Evolutionary conservation across 2,113 vertebrate genomes (phyloP), one percentile per base, ranked within the genome.

Genomic region (Colinus virginianus): DNA sequence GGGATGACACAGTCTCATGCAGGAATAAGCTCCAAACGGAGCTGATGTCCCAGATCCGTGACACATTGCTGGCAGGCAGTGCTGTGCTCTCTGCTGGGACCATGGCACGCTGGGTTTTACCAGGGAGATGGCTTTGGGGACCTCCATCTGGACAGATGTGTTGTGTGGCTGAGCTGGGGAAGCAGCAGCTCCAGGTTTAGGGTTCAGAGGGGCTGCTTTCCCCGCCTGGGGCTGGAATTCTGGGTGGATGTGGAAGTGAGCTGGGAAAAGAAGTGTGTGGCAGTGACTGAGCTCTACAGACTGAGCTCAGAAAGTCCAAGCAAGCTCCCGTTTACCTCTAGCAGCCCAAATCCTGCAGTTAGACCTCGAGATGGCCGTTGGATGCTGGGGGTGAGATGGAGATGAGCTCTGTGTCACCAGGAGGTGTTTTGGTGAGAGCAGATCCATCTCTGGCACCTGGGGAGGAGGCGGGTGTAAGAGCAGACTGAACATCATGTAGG

Each of bases 401-500:
- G 53, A 68, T 42, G 34, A 45, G 51, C 2, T 46, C n/a, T 30
- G 15, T 74, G 72, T 78, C n/a, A 25, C 14, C 23, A 1, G 32
- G 7, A 16, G 46, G 26, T 36, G 40, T 36, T 56, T 13, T 0
- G 2, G 18, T 30, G 81, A 15, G 58, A 83, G 51, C n/a, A 62
- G 84, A 16, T 17, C 5, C 3, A 2, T 34, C 56, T 49, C 40
- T 9, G 62, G 34, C 40, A 9, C 55, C n/a, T 0, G 0, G 45
- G 34, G 68, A 42, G 11, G 46, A 78, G 82, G 30, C 18, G 28
- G 48, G 45, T 66, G 67, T 18, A 10, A 56, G 34, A 30, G 5
- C 84, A 51, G 48, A 4, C 25, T 26, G 45, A 38, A 11, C 11
- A 7, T 0, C 0, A 1, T 2, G 25, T 51, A 61, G 34, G 17